Base-by-base conservation (phyloP, 2,113 vertebrate genomes). In the Chlorodrepanis virens region DNA sequence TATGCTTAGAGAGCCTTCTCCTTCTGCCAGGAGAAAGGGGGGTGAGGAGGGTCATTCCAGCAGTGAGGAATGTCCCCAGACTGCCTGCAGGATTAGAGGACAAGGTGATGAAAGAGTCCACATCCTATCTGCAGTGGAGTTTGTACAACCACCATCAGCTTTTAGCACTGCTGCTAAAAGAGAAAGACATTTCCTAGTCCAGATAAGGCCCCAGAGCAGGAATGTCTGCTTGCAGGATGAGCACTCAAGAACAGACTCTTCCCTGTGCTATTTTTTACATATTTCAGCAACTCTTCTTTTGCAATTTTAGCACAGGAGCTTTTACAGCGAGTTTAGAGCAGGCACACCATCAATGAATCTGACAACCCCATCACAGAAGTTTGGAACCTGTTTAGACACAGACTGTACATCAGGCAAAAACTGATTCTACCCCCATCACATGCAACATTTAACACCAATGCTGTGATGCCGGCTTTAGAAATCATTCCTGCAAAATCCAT, bases 401-500 rank as follows among this genome's bases (percentile, higher is more conserved):
- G 76, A 52, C 74, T 47, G 52, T 94, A 92, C 67, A 68, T 65
- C 76, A 81, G 71, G 54, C 70, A 87, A 87, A 87, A 91, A 63
- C 29, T 2, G 5, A 79, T 84, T 82, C 85, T 79, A 56, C 18
- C 65, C 65, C 79, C 77, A 84, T 82, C 83, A 93, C 83, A 94
- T 57, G 89, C 76, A 93, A 94, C 71, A 86, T 83, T 95, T 91
- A 90, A 95, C 84, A 91, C 14, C 45, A 94, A 52, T 87, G 47
- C 87, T 68, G 78, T 2, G 4, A 83, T 37, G 49, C 50, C 49
- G 47, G 81, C 89, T 92, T 87, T 76, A 45, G 54, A 87, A 89
- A 63, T 80, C 93, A 89, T 69, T 47, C 78, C 86, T 90, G 29
- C 82, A 94, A 87, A 94, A 93, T 70, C 94, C 81, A 83, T 67